Base-by-base conservation (phyloP, 2,888 invertebrate genomes). In the Anticlea derivata region DNA sequence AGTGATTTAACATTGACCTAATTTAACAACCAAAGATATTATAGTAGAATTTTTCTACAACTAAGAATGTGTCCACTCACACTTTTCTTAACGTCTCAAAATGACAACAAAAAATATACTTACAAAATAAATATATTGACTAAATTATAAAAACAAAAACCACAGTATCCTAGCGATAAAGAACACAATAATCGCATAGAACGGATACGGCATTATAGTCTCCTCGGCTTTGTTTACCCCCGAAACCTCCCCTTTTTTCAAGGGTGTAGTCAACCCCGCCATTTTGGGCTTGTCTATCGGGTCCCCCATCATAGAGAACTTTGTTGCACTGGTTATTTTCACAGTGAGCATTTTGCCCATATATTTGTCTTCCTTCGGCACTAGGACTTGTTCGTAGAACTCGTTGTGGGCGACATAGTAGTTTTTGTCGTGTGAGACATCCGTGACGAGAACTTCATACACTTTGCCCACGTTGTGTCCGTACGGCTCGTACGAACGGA, bases 331-430 rank as follows among this genome's bases (percentile, higher is more conserved):
- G 0, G 85, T 80, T 3, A 98, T 96, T 73, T 93, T 92, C 0
- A 98, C 98, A 0, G 92, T 93, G 0, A 98, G 89, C 79, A 95
- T 92, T 74, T 96, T 96, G 0, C 98, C 98, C 92, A 98, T 93
- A 34, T 94, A 93, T 63, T 93, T 92, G 0, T 94, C 91, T 4
- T 93, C 92, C 87, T 96, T 95, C 0, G 97, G 97, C 0, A 98
- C 92, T 48, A 98, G 78, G 0, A 98, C 95, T 62, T 89, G 99
- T 74, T 99, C 98, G 75, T 99, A 99, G 73, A 86, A 96, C 76
- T 98, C 96, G 83, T 99, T 99, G 85, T 99, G 99, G 0, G 95
- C 98, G 5, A 99, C 99, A 74, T 93, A 98, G 80, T 97, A 95
- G 50, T 95, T 92, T 62, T 95, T 95, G 78, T 99, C 99, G 78